Conservation (phyloP, 2,113 vertebrate genomes). For the Sapayoa aenigma region DNA sequence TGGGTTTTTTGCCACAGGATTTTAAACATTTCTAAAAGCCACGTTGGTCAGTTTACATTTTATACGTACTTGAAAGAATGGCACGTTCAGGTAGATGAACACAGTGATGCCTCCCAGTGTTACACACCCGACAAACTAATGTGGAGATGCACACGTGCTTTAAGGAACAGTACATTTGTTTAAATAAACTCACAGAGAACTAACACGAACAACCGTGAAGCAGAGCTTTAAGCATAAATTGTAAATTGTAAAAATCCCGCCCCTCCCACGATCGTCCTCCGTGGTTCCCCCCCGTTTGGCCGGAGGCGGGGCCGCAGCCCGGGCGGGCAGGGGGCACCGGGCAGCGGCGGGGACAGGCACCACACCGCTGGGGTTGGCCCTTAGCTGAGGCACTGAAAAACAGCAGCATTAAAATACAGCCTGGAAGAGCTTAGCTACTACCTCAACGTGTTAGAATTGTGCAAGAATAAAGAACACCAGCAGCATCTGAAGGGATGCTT, state of each 20-base stretch:
- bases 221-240: background rate
- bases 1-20: background rate
- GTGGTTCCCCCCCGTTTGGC: background rate
- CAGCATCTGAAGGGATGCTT: conserved; percentile 6
- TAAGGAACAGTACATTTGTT: background rate
- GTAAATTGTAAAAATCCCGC: background rate
- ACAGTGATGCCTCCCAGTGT: background rate
- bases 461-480: conserved; percentile 37
- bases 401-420: conserved; percentile 44
- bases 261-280: background rate
- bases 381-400: background rate
- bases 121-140: background rate
- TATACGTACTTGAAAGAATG: background rate
- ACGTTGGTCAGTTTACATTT: background rate
- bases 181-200: conserved; percentile 23
- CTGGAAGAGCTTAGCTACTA: conserved; percentile 4
- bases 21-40: conserved; percentile 5
- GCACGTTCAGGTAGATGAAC: background rate
- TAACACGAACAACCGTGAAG: background rate
- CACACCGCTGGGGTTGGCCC: background rate
- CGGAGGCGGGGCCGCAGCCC: too few species aligned
- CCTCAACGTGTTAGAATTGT: conserved; percentile 13
- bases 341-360: background rate
- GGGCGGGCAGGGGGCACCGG: too few species aligned
- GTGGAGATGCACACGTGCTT: background rate